Evolutionary conservation across 1,140 invertebrate species (phyloP).

Genomic region (Orchesella cincta): DNA sequence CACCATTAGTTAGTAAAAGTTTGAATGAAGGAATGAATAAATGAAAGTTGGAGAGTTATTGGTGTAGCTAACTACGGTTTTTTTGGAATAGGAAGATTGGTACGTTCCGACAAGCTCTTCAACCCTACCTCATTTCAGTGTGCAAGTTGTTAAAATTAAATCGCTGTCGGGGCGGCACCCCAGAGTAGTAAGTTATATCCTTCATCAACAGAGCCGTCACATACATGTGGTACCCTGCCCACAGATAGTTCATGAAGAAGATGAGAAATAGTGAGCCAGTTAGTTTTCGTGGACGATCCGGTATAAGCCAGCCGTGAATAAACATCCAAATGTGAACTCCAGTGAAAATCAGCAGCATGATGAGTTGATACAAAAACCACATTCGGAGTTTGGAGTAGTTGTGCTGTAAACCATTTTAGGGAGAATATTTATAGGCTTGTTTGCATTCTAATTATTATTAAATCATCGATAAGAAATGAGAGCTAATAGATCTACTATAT

Average conservation of each 20-base stretch:
- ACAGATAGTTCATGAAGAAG: constrained; percentile 27
- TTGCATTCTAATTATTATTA: too few relatives aligned
- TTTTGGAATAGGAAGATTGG: too few relatives aligned
- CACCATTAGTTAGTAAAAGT: too few relatives aligned
- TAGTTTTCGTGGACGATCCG: constrained; percentile 18
- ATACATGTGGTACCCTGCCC: constrained; percentile 7
- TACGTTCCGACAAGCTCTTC: neutral
- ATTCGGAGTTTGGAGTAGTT: constrained; percentile 20
- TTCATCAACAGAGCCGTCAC: constrained; percentile 11
- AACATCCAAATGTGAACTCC: constrained; percentile 25
- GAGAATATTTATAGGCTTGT: too few relatives aligned
- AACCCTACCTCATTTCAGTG: constrained; percentile 14
- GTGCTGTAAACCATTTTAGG: neutral
- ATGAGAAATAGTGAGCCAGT: constrained; percentile 19
- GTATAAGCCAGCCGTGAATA: constrained; percentile 17
- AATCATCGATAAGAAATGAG: too few relatives aligned
- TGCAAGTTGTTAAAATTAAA: neutral
- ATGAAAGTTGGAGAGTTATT: neutral
- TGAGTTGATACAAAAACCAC: constrained; percentile 26
- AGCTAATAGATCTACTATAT: too few relatives aligned
- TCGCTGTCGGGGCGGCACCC: neutral
- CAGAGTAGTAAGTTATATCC: neutral
- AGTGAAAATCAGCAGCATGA: constrained; percentile 6
- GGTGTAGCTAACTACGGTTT: neutral
- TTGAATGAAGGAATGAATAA: too few relatives aligned